Base-by-base conservation (phyloP, 2,797 vertebrate species). In the Sebastolobus alascanus region DNA sequence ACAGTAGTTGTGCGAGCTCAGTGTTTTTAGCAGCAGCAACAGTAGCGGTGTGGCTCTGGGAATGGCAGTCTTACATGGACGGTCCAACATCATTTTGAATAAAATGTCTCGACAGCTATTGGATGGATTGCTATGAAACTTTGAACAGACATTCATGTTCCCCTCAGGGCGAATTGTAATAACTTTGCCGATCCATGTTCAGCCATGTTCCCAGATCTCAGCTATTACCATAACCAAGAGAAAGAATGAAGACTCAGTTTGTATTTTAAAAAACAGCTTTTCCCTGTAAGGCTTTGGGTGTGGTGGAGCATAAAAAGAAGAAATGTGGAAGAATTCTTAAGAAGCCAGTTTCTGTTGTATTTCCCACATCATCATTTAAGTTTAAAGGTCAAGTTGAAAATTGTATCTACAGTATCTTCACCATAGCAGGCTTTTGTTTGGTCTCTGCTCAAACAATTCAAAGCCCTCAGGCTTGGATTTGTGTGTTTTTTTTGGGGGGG, bases 311-410 rank as follows among this genome's bases (percentile, higher is more conserved):
- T 2, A 35, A 16, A 33, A 58, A 12, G 7, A 20, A 11, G 18
- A 50, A 50, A 55, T 0, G 33, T 69, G 20, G 14, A 11, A 29
- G 22, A 38, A 33, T 54, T 67, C 4, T 37, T 59, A 18, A 27
- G 63, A 59, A 50, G 58, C 7, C n/a, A n/a, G 16, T 13, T 29
- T 64, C 22, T 56, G 35, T n/a, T 72, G 43, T 38, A 63, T 79
- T 67, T 80, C 70, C 71, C 71, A 80, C 40, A 67, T 60, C 14
- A 69, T 55, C 22, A 37, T 52, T 73, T 38, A 43, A 20, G 66
- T 72, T 59, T 40, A 56, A 55, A 71, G 68, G 20, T 63, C 4
- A 1, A 37, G 76, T 5, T 73, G 25, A 80, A 81, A 33, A 9
- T 56, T 61, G 11, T 20, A 75, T 75, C 61, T 56, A 29, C 33